These are phyloP conservation scores for Xiphophorus couchianus DNA, from an alignment of 2,113 vertebrate species.

Conservation along the genomic window DNA sequence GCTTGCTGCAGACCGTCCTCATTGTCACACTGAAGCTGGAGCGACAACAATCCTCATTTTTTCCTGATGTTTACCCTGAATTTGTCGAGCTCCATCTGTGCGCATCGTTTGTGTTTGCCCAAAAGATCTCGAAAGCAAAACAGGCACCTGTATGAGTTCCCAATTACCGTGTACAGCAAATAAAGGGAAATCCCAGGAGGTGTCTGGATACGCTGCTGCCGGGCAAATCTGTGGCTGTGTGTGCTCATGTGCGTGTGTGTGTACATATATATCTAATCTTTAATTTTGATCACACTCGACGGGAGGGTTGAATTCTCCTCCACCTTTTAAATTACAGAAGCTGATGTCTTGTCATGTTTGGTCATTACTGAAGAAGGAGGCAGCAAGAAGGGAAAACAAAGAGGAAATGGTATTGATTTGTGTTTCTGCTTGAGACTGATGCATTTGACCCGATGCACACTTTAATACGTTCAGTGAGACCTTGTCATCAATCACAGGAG, in stretches of 20 bases:
- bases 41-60: constrained; percentile 33
- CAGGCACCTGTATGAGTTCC: constrained; percentile 62
- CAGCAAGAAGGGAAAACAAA: constrained; percentile 69
- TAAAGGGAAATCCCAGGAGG: constrained; percentile 56
- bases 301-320: constrained; percentile 75
- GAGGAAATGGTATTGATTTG: constrained; percentile 81
- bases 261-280: constrained; percentile 59
- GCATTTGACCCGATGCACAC: constrained; percentile 79
- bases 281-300: constrained; percentile 76
- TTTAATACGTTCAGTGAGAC: constrained; percentile 83
- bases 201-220: constrained; percentile 54
- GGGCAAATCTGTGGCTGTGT: background rate
- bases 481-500: constrained; percentile 81
- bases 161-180: constrained; percentile 62
- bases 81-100: constrained; percentile 60
- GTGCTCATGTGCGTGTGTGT: constrained; percentile 1
- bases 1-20: constrained; percentile 18
- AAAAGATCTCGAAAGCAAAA: constrained; percentile 60
- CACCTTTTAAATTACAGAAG: constrained; percentile 79
- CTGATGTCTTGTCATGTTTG: constrained; percentile 85
- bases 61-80: constrained; percentile 52
- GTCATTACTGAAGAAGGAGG: constrained; percentile 77
- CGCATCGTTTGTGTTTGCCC: constrained; percentile 63
- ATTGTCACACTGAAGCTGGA: constrained; percentile 5
- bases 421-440: constrained; percentile 76